phyloP scores from a whole-genome alignment of 30 jellyfish, hydroid and myxozoan genomes.

The Calvadosia cruxmelitensis region DNA sequence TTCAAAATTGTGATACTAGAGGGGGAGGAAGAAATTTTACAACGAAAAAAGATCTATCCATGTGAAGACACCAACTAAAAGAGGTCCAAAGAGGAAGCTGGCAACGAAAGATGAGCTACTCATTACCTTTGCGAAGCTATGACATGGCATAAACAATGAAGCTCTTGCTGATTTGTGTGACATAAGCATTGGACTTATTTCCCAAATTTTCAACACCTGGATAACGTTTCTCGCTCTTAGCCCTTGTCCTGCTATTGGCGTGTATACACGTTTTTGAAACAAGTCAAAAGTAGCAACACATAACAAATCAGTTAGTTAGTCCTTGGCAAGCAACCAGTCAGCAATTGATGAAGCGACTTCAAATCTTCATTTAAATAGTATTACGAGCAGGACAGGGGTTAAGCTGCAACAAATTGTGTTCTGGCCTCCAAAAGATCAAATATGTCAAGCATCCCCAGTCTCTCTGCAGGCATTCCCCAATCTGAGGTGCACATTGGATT shows the following conservation, averaged over 20 bases:
- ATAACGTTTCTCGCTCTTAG: background rate
- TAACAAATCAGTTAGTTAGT: too few relatives aligned
- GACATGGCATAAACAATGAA: conserved; percentile 9
- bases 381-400: too few relatives aligned
- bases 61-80: conserved; percentile 1
- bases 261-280: too few relatives aligned
- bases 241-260: too few relatives aligned
- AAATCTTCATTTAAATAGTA: too few relatives aligned
- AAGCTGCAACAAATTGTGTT: too few relatives aligned
- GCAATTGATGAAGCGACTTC: too few relatives aligned
- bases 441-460: background rate
- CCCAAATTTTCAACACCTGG: conserved; percentile 6
- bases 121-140: conserved; percentile 1
- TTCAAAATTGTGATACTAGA: too few relatives aligned
- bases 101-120: conserved; percentile 6
- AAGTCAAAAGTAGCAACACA: too few relatives aligned
- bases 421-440: conserved; percentile 2
- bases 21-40: too few relatives aligned
- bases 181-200: conserved; percentile 1
- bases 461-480: conserved; percentile 11
- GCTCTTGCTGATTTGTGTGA: conserved; percentile 5
- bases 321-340: too few relatives aligned
- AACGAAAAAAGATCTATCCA: too few relatives aligned
- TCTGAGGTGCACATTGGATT: conserved; percentile 40
- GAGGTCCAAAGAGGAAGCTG: conserved; percentile 11